Evolutionary conservation across 2,888 invertebrate species (phyloP), one percentile per base, ranked within the genome.

Genomic region (Sepioteuthis lessoniana): DNA sequence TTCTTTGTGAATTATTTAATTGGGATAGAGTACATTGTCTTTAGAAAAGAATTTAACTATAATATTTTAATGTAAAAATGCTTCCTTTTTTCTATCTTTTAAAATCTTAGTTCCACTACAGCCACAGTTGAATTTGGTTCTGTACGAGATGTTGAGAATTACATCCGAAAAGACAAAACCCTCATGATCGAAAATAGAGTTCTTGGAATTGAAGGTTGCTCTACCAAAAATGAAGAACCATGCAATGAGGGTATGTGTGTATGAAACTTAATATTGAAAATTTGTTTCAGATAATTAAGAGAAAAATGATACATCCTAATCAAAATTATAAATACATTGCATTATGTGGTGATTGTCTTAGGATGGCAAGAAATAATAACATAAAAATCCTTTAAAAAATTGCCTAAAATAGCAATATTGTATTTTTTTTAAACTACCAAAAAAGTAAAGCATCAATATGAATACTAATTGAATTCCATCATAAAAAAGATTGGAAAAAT

Each of bases 191-290:
- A 92, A 42, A 47, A 92, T 31, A 92, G 47, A 7, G 46, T 92
- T 21, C 92, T 92, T 42, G 47, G 46, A n/a, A 92, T 92, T n/a
- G 92, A 92, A 46, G 92, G 92, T 21, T 92, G 42, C 31, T 92
- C 92, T 10, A 16, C 28, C 19, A 92, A 92, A 47, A 92, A 47
- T 47, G 42, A 47, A 47, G 92, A 35, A 25, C 38, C 47, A 31
- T 92, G 47, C n/a, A 92, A 92, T 92, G n/a, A 46, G 7, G 92
- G 92, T 92, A 92, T n/a, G 76, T 19, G 7, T n/a, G 16, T 16
- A 10, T 35, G 16, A 10, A 19, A 35, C 1, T n/a, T n/a, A n/a
- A n/a, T 76, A 76, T n/a, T 76, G 10, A 76, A 76, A 76, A 76
- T 25, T 25, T 50, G 19, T 50, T 50, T 47, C 16, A 47, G 16